Evolutionary conservation across 2,888 invertebrate species (phyloP).

Genomic region (Prenolepis imparis): DNA sequence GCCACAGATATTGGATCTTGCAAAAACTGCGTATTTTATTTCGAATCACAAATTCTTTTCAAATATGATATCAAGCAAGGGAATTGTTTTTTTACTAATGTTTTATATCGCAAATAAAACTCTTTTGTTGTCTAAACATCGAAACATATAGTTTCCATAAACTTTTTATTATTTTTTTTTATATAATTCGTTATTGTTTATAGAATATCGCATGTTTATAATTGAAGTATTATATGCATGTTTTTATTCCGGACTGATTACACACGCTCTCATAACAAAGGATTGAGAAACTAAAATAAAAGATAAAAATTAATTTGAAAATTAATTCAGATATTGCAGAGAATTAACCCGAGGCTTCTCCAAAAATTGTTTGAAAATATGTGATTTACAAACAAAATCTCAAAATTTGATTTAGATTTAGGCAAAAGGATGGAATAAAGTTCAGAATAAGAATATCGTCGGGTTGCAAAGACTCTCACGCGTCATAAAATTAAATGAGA

Average conservation of each 20-base stretch:
- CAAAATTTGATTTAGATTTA: not conserved
- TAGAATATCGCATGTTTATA: not conserved
- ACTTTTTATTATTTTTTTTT: not conserved
- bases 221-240: not conserved
- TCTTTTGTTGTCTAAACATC: not conserved
- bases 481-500: not conserved
- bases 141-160: not conserved
- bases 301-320: not conserved
- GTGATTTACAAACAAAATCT: slow-evolving; percentile 2
- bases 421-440: not conserved
- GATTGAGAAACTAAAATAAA: not conserved
- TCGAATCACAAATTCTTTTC: not conserved
- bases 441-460: not conserved
- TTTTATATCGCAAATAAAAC: not conserved
- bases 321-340: not conserved
- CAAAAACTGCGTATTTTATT: slow-evolving; percentile 9
- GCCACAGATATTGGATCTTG: not conserved
- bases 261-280: not conserved
- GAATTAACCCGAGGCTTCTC: not conserved
- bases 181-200: not conserved
- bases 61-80: not conserved
- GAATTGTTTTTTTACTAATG: slow-evolving; percentile 10
- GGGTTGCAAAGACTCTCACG: not conserved
- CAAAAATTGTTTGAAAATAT: not conserved
- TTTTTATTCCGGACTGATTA: not conserved